Evolutionary conservation across 1,140 invertebrate genomes (phyloP).

Genomic region (Neodiprion lecontei): DNA sequence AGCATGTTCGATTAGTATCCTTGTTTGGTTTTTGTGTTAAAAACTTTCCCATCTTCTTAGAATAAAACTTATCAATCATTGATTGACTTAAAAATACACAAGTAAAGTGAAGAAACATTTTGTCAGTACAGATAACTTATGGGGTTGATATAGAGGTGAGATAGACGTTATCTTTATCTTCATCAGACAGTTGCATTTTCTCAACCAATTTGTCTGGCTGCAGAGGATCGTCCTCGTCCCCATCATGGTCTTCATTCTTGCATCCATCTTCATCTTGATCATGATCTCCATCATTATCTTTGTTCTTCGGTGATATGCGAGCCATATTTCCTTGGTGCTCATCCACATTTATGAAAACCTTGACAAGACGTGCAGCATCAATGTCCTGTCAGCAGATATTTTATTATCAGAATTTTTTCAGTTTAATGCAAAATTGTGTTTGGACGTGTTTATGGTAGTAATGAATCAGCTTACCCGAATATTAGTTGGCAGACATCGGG

Average conservation of each 20-base stretch:
- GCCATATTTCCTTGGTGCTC: slow-evolving; percentile 69
- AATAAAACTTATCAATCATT: no score
- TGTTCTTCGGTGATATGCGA: slow-evolving; percentile 62
- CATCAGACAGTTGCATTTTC: background rate
- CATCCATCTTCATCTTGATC: slow-evolving; percentile 55
- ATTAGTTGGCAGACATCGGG: slow-evolving; percentile 15
- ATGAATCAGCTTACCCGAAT: slow-evolving; percentile 46
- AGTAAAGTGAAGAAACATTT: no score
- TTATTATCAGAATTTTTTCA: slow-evolving; percentile 24
- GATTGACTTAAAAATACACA: no score
- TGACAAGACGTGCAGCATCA: slow-evolving; percentile 7
- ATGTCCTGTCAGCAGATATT: background rate
- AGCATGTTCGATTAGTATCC: no score
- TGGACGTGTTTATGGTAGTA: slow-evolving; percentile 64
- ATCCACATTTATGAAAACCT: slow-evolving; percentile 63
- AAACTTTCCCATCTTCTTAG: no score
- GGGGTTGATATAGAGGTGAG: background rate
- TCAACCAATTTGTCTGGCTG: background rate
- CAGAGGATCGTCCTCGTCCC: background rate
- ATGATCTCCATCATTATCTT: slow-evolving; percentile 55
- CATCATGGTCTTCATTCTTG: slow-evolving; percentile 22
- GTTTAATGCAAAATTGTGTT: slow-evolving; percentile 49
- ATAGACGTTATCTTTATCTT: background rate
- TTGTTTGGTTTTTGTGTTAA: no score
- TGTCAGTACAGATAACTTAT: no score